Percentiles rank a stretch among this genome's conserved stretches.
Evolutionary conservation across 2,888 invertebrate genomes (phyloP).

Genomic region (Pimpla rufipes): DNA sequence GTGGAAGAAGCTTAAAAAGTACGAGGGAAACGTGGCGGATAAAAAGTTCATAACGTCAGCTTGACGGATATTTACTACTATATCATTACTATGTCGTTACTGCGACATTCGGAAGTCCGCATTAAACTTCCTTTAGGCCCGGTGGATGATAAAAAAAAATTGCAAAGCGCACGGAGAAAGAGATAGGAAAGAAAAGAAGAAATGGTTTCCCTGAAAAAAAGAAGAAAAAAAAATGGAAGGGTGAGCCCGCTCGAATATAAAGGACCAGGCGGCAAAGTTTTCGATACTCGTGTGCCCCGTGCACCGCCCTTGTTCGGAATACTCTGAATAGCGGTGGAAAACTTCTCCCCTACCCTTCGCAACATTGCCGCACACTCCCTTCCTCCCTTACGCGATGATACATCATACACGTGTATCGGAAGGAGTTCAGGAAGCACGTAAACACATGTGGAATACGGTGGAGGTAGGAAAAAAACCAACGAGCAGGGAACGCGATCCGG

Average conservation of each 20-base stretch:
- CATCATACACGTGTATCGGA: constrained; percentile 10
- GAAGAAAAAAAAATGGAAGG: constrained; percentile 1
- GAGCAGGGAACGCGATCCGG: no score
- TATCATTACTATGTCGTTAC: not conserved
- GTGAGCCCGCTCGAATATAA: not conserved
- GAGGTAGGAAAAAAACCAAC: no score
- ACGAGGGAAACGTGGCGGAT: not conserved
- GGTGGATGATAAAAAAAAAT: not conserved
- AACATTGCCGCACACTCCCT: not conserved
- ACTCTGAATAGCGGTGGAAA: constrained; percentile 4
- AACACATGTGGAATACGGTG: not conserved
- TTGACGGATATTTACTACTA: not conserved
- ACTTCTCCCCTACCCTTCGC: not conserved
- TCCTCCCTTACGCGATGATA: constrained; percentile 25
- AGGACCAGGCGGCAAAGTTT: constrained; percentile 1
- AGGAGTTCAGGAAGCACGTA: constrained; percentile 6
- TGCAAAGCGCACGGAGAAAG: not conserved
- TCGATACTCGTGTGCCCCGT: not conserved
- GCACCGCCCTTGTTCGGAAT: not conserved
- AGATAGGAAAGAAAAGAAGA: not conserved
- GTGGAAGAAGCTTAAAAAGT: not conserved
- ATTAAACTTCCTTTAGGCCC: not conserved
- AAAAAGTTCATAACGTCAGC: not conserved
- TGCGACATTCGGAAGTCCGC: not conserved
- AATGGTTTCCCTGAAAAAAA: not conserved